A percentile compares a stretch with the other conserved stretches of the same genome.
These are phyloP conservation scores for Leucopsar rothschildi DNA, from an alignment of 2,113 vertebrate species.

Conservation along the genomic window DNA sequence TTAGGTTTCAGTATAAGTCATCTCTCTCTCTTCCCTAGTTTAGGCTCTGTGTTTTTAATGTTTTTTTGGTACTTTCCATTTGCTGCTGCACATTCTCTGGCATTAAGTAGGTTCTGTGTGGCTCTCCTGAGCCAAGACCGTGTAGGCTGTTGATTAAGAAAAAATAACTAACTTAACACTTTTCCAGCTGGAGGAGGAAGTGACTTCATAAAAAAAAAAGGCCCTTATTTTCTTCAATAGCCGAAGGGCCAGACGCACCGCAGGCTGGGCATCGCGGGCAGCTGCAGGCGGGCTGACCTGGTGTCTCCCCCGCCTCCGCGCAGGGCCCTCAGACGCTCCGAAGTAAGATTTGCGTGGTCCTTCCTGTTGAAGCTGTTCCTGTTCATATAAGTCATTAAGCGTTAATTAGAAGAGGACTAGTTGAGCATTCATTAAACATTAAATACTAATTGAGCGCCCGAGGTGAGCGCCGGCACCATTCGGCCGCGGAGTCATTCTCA, in stretches of 20 bases:
- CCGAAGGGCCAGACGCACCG: not conserved
- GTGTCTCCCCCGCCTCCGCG: not conserved
- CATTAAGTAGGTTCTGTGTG: not conserved
- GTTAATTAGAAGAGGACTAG: conserved; percentile 58
- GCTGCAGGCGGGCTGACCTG: not conserved
- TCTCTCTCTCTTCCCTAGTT: not conserved
- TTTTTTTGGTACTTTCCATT: not conserved
- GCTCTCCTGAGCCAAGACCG: not conserved
- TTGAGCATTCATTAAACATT: conserved; percentile 37
- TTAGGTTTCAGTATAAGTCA: not conserved
- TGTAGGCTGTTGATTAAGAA: not conserved
- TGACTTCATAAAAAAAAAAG: not conserved
- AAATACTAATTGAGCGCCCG: conserved; percentile 51
- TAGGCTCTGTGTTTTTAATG: not conserved
- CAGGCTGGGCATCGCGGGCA: rapidly evolving
- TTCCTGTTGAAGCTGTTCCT: conserved; percentile 52
- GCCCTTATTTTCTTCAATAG: not conserved
- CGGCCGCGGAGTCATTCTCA: conserved; percentile 22
- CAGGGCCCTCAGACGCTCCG: not conserved
- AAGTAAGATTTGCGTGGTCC: not conserved
- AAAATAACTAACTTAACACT: not conserved
- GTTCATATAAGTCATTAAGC: conserved; percentile 13
- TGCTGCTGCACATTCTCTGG: not conserved
- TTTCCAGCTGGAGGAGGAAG: not conserved
- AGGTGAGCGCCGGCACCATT: not conserved